A percentile compares a stretch with the other conserved stretches of the same genome.
phyloP scores from a whole-genome alignment of 2,888 invertebrate genomes.

The Acanthosepion lycidas region DNA sequence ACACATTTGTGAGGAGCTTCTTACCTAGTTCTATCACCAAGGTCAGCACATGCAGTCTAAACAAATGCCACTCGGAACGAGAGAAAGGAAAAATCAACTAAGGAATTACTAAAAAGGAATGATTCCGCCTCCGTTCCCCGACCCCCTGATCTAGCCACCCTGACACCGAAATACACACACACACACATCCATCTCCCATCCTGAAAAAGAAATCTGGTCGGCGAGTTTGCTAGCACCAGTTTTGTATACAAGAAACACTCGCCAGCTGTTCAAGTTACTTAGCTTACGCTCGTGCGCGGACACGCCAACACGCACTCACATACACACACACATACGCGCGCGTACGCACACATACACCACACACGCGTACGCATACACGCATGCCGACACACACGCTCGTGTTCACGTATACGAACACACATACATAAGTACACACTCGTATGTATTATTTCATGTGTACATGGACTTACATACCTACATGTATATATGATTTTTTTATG shows the following conservation, averaged over 20 bases:
- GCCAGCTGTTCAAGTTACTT: neutral
- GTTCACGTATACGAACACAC: neutral
- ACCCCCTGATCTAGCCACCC: neutral
- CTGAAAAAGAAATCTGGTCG: neutral
- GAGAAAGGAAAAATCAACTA: neutral
- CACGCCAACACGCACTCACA: neutral
- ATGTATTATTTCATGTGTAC: no score
- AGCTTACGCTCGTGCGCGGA: neutral
- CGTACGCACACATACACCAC: no score
- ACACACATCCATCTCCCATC: neutral
- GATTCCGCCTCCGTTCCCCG: neutral
- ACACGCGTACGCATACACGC: neutral
- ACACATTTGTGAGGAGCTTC: no score
- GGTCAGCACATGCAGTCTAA: neutral
- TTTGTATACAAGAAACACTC: neutral
- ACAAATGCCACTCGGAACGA: neutral
- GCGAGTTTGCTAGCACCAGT: neutral
- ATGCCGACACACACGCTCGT: neutral
- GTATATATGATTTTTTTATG: neutral
- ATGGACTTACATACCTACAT: neutral
- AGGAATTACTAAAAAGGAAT: neutral
- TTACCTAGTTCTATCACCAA: no score
- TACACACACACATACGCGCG: neutral
- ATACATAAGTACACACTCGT: no score
- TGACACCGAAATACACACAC: no score